Base-by-base conservation (phyloP, 2,888 invertebrate genomes). In the Serripes groenlandicus region DNA sequence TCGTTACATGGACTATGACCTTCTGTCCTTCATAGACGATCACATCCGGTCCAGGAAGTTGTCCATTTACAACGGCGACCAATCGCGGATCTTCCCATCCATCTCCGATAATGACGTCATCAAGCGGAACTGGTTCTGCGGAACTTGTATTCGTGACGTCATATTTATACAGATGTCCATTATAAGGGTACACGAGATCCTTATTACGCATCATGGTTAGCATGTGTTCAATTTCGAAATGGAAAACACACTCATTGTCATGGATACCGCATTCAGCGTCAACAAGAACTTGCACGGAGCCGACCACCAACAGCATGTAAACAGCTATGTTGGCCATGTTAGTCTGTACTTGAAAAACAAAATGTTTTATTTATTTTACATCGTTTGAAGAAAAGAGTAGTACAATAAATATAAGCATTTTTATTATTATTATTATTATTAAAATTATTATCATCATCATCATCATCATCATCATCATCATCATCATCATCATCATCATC, bases 11-110 rank as follows among this genome's bases (percentile, higher is more conserved):
- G 11, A 92, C 85, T 32, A 82, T 80, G 0, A 92, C 88, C 0
- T 75, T 90, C 75, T 92, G 92, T 7, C 90, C 91, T 78, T 92
- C 89, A 71, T 88, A 91, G 5, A 93, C 92, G 66, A 91, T 90
- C 11, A 92, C 89, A 42, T 88, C 74, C 1, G 93, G 93, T 1
- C 92, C 93, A 0, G 93, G 93, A 35, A 92, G 72, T 32, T 86
- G 87, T 1, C 88, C 91, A 71, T 93, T 93, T 0, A 91, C 89
- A 18, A 88, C 90, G 1, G 90, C 84, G 18, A 93, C 88, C n/a
- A 90, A 68, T 15, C 88, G 66, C 3, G 87, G 78, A 21, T 71
- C 80, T 32, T 81, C 81, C 85, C 87, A 90, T 1, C 92, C 93
- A 74, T 92, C 93, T 3, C 83, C 89, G 0, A 90, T 90, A 26